A percentile compares a stretch with the other conserved stretches of the same genome.
Conservation (phyloP, 2,797 vertebrate species). For the Darevskia mixta region DNA sequence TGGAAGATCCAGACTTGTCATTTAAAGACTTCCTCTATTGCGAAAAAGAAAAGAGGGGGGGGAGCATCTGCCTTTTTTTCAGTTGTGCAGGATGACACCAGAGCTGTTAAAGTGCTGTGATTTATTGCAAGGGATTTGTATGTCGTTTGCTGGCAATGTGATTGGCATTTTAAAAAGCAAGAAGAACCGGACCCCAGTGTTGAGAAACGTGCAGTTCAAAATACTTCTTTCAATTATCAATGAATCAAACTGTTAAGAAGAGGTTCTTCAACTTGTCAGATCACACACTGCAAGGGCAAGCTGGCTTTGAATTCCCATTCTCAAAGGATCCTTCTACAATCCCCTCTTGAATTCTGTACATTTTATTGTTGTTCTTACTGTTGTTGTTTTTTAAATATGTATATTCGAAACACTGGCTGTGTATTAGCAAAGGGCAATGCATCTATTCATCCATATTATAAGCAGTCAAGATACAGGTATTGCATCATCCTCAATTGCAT, state of each 20-base stretch:
- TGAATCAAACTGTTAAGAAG: background rate
- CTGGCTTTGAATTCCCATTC: background rate
- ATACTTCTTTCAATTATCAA: background rate
- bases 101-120: background rate
- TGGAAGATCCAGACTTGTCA: background rate
- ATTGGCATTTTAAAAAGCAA: background rate
- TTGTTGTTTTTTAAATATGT: background rate
- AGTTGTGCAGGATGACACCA: background rate
- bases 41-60: background rate
- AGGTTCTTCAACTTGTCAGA: background rate
- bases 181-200: background rate
- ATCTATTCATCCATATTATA: too few species aligned
- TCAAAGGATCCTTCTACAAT: background rate
- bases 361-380: background rate
- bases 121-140: conserved; percentile 10
- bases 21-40: background rate
- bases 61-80: background rate
- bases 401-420: background rate
- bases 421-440: background rate
- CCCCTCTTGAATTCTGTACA: background rate
- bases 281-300: background rate
- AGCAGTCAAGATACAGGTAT: too few species aligned
- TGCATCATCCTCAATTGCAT: too few species aligned
- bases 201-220: background rate
- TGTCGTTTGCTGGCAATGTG: background rate